Evolutionary conservation across 2,113 vertebrate genomes (phyloP).

Genomic region (Vicugna pacos): DNA sequence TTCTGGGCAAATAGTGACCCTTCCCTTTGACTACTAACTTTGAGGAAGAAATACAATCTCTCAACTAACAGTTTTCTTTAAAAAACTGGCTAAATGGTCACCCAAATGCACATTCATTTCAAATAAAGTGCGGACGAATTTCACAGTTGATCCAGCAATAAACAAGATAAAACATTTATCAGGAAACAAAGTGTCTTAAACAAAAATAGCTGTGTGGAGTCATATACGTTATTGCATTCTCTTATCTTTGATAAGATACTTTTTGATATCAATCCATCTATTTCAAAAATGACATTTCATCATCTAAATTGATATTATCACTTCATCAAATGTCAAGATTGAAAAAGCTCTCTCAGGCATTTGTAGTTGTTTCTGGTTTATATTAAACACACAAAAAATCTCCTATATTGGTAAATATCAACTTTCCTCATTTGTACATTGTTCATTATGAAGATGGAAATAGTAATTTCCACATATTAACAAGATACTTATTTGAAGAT

Average conservation of each 20-base stretch:
- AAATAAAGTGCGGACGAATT: background rate
- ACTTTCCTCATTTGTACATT: background rate
- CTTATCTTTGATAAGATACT: background rate
- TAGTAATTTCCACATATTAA: slow-evolving; percentile 42
- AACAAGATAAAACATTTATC: background rate
- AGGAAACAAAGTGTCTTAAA: background rate
- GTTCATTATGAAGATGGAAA: slow-evolving; percentile 50
- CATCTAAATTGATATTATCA: slow-evolving; percentile 22
- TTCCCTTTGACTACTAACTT: slow-evolving; percentile 45
- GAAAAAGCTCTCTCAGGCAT: background rate
- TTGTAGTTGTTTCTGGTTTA: background rate
- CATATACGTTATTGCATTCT: background rate
- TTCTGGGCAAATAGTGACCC: background rate
- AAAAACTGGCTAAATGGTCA: slow-evolving; percentile 9
- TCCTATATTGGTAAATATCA: background rate
- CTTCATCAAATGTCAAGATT: slow-evolving; percentile 28
- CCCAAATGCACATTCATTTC: slow-evolving; percentile 35
- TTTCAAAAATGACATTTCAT: slow-evolving; percentile 26
- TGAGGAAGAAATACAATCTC: background rate
- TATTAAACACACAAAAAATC: slow-evolving; percentile 45
- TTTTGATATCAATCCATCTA: background rate
- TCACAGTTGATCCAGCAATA: background rate
- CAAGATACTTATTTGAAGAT: background rate
- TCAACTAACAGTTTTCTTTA: slow-evolving; percentile 1
- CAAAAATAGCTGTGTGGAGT: background rate